Evolutionary conservation across 2,797 vertebrate species (phyloP).

Genomic region (Simalia tracyae): DNA sequence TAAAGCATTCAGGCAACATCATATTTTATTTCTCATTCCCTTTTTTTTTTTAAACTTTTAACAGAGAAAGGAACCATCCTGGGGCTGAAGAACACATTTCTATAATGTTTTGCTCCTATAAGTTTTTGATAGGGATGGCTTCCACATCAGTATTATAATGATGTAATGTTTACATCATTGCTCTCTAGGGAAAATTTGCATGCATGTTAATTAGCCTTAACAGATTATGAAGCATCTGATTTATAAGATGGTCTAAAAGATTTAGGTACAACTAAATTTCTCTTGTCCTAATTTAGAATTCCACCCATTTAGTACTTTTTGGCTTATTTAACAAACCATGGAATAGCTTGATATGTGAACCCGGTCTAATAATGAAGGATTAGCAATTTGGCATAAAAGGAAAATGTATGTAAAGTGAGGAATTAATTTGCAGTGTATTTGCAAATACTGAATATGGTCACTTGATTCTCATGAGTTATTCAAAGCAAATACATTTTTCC

Average conservation of each 20-base stretch:
- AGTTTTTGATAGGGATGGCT: neutral
- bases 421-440: neutral
- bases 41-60: too few species aligned
- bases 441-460: neutral
- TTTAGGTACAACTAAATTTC: neutral
- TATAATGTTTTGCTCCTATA: too few species aligned
- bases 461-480: neutral
- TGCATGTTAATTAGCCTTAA: neutral
- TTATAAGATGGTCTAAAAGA: neutral
- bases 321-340: neutral
- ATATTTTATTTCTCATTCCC: too few species aligned
- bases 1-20: constrained; percentile 8
- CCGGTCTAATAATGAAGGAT: neutral
- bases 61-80: too few species aligned
- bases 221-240: neutral
- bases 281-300: neutral
- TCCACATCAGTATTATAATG: neutral
- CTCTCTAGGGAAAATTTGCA: neutral
- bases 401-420: neutral
- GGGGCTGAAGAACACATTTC: too few species aligned
- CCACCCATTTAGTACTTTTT: neutral
- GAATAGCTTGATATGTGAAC: neutral
- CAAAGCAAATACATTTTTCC: neutral
- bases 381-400: neutral
- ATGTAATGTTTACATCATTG: neutral